Evolutionary conservation across 2,797 vertebrate genomes (phyloP).

Genomic region (Gymnoscopelus braueri): DNA sequence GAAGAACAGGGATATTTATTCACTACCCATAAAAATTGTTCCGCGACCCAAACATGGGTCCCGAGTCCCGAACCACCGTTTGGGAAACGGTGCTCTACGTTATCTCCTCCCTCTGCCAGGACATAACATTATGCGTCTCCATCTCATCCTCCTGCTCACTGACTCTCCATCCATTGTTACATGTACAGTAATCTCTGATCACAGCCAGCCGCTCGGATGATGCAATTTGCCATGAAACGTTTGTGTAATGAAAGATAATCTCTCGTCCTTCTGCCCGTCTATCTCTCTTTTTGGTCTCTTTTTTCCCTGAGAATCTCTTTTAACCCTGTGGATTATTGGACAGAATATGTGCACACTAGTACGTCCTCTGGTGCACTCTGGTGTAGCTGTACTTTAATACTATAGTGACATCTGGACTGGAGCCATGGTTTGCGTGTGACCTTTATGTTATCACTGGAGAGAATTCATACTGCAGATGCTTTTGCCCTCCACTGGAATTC

Average conservation of each 20-base stretch:
- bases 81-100: too few species aligned
- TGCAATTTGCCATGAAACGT: conserved; percentile 52
- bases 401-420: too few species aligned
- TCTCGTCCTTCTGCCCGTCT: conserved; percentile 3
- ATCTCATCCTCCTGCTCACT: conserved; percentile 31
- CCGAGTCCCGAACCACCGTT: too few species aligned
- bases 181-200: conserved; percentile 51
- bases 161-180: conserved; percentile 38
- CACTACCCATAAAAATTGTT: too few species aligned
- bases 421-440: too few species aligned
- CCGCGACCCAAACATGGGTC: too few species aligned
- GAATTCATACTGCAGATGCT: too few species aligned
- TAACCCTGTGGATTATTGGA: conserved; percentile 26
- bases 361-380: too few species aligned
- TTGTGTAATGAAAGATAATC: conserved; percentile 51
- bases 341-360: conserved; percentile 17
- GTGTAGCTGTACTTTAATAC: too few species aligned
- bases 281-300: background rate
- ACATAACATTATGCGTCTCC: conserved; percentile 31
- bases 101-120: background rate
- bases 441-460: too few species aligned
- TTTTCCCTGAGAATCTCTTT: background rate
- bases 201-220: conserved; percentile 54
- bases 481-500: too few species aligned
- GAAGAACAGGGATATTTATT: too few species aligned